A percentile compares a stretch with the other conserved stretches of the same genome.
Evolutionary conservation across 2,888 invertebrate genomes (phyloP).

Genomic region (Synergus itoensis): DNA sequence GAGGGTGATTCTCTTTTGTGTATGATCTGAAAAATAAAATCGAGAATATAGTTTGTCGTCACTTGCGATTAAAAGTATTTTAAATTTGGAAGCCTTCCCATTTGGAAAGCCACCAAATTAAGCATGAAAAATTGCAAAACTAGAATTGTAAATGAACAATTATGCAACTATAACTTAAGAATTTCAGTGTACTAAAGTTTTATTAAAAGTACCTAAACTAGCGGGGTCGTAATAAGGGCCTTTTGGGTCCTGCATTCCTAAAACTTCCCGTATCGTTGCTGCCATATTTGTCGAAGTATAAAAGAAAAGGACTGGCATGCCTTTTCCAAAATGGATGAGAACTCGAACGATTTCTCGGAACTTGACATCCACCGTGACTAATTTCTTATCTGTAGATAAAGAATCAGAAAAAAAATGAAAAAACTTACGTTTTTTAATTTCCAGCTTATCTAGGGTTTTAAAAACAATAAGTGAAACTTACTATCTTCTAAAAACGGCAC

Average conservation of each 20-base stretch:
- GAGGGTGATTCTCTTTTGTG: slow-evolving; percentile 87
- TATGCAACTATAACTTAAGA: background rate
- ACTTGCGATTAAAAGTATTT: background rate
- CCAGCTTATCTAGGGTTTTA: background rate
- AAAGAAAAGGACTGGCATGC: slow-evolving; percentile 89
- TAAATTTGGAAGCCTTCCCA: background rate
- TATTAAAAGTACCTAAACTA: slow-evolving; percentile 75
- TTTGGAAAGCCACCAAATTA: background rate
- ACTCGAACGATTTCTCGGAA: slow-evolving; percentile 86
- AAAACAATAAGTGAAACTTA: slow-evolving; percentile 55
- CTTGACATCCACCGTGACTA: slow-evolving; percentile 84
- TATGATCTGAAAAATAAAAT: slow-evolving; percentile 79
- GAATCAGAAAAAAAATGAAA: slow-evolving; percentile 5
- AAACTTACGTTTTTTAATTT: background rate
- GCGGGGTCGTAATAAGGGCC: slow-evolving; percentile 79
- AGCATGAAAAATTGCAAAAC: background rate
- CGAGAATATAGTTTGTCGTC: background rate
- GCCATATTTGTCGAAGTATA: slow-evolving; percentile 86
- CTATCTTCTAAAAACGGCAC: slow-evolving; percentile 77
- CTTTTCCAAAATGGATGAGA: slow-evolving; percentile 87
- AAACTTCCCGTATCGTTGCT: slow-evolving; percentile 83
- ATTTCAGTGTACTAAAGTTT: background rate
- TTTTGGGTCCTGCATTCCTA: slow-evolving; percentile 84
- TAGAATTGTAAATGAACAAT: background rate
- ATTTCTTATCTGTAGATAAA: slow-evolving; percentile 61